A percentile compares a stretch with the other conserved stretches of the same genome.
Evolutionary conservation across 2,888 invertebrate genomes (phyloP).

Genomic region (Eulithis prunata): DNA sequence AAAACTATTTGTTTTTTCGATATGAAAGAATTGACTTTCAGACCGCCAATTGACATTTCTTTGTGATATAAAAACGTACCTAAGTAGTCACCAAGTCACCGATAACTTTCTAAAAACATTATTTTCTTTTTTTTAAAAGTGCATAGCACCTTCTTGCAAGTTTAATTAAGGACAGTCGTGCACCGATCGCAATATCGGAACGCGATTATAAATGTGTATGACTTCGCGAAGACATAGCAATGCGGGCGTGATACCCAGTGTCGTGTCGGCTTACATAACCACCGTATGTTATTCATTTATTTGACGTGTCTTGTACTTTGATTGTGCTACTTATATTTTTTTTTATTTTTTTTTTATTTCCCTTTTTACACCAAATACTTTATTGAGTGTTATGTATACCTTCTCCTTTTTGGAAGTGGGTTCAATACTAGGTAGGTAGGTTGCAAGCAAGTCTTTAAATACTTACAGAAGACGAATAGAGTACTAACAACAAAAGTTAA

Average conservation of each 20-base stretch:
- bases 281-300: slow-evolving; percentile 41
- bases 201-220: slow-evolving; percentile 83
- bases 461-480: too few species aligned
- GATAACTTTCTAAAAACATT: background rate
- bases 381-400: too few species aligned
- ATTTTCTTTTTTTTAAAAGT: slow-evolving; percentile 5
- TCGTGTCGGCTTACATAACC: slow-evolving; percentile 73
- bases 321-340: slow-evolving; percentile 3
- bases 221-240: slow-evolving; percentile 79
- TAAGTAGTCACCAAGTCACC: too few species aligned
- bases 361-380: too few species aligned
- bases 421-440: too few species aligned
- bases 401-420: too few species aligned
- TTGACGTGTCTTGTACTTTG: slow-evolving; percentile 17
- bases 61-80: too few species aligned
- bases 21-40: too few species aligned
- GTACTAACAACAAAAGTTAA: too few species aligned
- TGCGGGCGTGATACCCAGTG: slow-evolving; percentile 74
- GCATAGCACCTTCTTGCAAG: slow-evolving; percentile 30
- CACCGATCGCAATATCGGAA: slow-evolving; percentile 82
- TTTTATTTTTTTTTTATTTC: background rate
- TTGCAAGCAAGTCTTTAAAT: too few species aligned
- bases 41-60: too few species aligned
- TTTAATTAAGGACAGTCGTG: slow-evolving; percentile 81
- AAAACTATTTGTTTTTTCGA: too few species aligned